phyloP scores from a whole-genome alignment of 1,140 invertebrate species.

The Macrosteles quadrilineatus region DNA sequence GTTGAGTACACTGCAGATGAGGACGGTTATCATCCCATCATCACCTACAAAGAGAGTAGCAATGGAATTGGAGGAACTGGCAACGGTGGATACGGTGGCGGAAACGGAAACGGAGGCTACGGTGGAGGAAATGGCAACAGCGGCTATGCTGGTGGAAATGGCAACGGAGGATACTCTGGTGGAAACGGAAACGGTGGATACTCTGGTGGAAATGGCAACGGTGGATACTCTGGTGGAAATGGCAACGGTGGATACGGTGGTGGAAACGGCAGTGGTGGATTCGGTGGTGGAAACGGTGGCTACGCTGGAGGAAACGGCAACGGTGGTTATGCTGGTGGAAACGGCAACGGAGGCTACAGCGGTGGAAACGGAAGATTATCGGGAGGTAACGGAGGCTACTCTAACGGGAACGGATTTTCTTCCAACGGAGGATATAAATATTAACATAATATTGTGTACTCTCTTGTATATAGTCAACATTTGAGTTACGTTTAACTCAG shows the following conservation, averaged over 20 bases:
- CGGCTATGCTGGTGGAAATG: conserved; percentile 26
- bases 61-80: conserved; percentile 24
- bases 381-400: conserved; percentile 1
- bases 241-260: conserved; percentile 17
- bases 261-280: conserved; percentile 6
- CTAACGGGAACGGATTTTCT: not conserved
- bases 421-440: conserved; percentile 12
- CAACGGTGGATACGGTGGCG: conserved; percentile 12
- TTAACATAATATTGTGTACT: not conserved
- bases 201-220: conserved; percentile 16
- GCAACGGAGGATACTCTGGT: conserved; percentile 21
- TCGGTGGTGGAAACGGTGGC: conserved; percentile 1
- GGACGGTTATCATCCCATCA: conserved; percentile 77
- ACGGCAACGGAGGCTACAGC: conserved; percentile 10
- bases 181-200: conserved; percentile 21
- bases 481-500: not conserved
- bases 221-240: conserved; percentile 26
- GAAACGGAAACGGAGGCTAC: conserved; percentile 13
- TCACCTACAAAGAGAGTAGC: conserved; percentile 45
- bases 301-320: conserved; percentile 9
- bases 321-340: conserved; percentile 13
- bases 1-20: conserved; percentile 80
- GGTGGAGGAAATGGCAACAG: conserved; percentile 15
- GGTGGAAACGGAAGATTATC: conserved; percentile 1
- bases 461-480: not conserved